phyloP scores from a whole-genome alignment of 2,888 invertebrate genomes.

The Drosophila tripunctata region DNA sequence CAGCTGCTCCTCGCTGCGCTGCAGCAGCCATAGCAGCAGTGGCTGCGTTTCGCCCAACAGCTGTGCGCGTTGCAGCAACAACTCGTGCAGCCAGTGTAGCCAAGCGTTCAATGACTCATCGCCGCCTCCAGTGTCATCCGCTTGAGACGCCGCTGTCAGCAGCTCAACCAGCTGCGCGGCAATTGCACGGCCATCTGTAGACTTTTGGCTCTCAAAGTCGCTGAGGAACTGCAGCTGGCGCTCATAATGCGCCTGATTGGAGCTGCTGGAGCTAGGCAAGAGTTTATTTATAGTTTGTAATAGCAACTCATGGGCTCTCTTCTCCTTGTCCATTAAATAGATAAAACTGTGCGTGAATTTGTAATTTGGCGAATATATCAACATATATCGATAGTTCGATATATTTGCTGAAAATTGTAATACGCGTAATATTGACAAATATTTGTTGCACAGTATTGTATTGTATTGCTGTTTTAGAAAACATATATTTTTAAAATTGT shows the following conservation, averaged over 20 bases:
- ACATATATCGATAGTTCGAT: conserved; percentile 13
- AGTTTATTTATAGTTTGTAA: conserved; percentile 28
- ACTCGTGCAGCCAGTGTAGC: conserved; percentile 58
- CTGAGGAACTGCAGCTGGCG: conserved; percentile 48
- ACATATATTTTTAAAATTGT: no score
- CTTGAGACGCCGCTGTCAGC: conserved; percentile 28
- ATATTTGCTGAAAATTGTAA: no score
- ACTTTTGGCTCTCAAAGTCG: conserved; percentile 21
- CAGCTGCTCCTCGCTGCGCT: not conserved
- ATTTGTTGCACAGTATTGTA: no score
- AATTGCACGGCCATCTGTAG: conserved; percentile 26
- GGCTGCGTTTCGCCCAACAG: conserved; percentile 28
- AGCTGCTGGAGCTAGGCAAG: not conserved
- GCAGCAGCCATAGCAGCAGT: conserved; percentile 48
- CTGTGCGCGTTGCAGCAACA: conserved; percentile 31
- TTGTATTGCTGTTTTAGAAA: no score
- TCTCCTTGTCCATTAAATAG: conserved; percentile 60
- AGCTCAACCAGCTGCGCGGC: conserved; percentile 42
- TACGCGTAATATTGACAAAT: no score
- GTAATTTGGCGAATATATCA: not conserved
- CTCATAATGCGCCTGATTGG: conserved; percentile 15
- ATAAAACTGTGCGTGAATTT: conserved; percentile 2
- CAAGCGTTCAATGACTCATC: conserved; percentile 33
- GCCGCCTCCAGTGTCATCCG: not conserved
- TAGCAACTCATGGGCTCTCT: conserved; percentile 38